phyloP scores from a whole-genome alignment of 35 echinoderm and acorn worm genomes.

The Nesometra sesokonis region DNA sequence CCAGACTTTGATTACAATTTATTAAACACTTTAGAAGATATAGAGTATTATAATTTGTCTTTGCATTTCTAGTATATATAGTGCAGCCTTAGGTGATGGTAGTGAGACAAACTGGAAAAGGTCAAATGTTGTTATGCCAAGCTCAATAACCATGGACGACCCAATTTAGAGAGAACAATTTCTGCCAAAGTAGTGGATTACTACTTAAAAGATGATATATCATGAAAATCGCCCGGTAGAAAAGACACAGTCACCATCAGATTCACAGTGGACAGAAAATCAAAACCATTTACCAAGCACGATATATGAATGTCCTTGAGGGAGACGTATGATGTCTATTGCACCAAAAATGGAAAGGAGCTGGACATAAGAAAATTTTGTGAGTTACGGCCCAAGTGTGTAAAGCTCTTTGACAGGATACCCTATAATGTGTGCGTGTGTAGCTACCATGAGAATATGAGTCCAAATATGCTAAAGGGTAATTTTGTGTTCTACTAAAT shows the following conservation, averaged over 20 bases:
- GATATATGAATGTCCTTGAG: slow-evolving; percentile 31
- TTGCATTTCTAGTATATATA: too few relatives aligned
- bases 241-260: slow-evolving; percentile 10
- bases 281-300: slow-evolving; percentile 16
- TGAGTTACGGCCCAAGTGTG: slow-evolving; percentile 13
- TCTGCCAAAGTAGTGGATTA: neutral
- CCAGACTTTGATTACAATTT: too few relatives aligned
- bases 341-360: neutral
- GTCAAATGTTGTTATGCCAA: too few relatives aligned
- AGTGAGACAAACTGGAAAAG: too few relatives aligned
- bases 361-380: slow-evolving; percentile 16
- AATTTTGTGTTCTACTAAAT: too few relatives aligned
- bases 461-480: too few relatives aligned
- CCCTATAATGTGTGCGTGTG: slow-evolving; percentile 35
- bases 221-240: slow-evolving; percentile 21
- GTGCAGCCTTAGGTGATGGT: too few relatives aligned
- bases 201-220: slow-evolving; percentile 15
- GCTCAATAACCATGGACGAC: too few relatives aligned
- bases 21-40: too few relatives aligned
- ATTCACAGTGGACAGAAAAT: slow-evolving; percentile 1
- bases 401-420: slow-evolving; percentile 21
- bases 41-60: too few relatives aligned
- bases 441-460: slow-evolving; percentile 19
- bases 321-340: slow-evolving; percentile 18
- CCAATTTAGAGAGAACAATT: neutral